Percentiles rank a stretch among this genome's conserved stretches.
phyloP scores from a whole-genome alignment of 92 coral and sea anemone genomes.

The Epizoanthus scotinus region DNA sequence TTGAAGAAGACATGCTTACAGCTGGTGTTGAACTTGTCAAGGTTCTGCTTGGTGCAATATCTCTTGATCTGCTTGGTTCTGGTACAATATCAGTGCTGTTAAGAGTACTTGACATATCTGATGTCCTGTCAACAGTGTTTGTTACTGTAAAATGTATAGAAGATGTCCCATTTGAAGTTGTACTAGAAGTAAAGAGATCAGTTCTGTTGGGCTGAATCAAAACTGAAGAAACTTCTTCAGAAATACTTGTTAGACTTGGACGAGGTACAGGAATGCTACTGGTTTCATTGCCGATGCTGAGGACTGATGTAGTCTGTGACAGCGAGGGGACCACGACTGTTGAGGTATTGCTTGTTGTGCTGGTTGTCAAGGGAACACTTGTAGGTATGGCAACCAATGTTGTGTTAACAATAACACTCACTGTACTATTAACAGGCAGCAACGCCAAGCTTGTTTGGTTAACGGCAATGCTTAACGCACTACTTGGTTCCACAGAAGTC shows the following conservation, averaged over 20 bases:
- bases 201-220: slow-evolving; percentile 9
- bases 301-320: not conserved
- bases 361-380: not conserved
- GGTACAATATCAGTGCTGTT: slow-evolving; percentile 7
- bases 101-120: slow-evolving; percentile 3
- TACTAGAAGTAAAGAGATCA: slow-evolving; percentile 16
- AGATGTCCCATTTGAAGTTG: not conserved
- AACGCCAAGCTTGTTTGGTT: slow-evolving; percentile 2
- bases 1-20: slow-evolving; percentile 5
- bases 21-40: not conserved
- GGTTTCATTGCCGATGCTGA: slow-evolving; percentile 1
- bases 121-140: not conserved
- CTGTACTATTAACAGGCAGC: not conserved
- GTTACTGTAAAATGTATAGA: not conserved
- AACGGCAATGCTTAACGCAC: not conserved
- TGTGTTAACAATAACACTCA: not conserved
- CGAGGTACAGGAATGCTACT: not conserved
- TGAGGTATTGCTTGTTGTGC: not conserved
- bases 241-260: not conserved
- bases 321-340: not conserved
- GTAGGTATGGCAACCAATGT: not conserved
- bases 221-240: slow-evolving; percentile 7
- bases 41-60: not conserved
- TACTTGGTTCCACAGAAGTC: not conserved
- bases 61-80: not conserved